Evolutionary conservation across 2,888 invertebrate species (phyloP).

Genomic region (Meliscaeva auricollis): DNA sequence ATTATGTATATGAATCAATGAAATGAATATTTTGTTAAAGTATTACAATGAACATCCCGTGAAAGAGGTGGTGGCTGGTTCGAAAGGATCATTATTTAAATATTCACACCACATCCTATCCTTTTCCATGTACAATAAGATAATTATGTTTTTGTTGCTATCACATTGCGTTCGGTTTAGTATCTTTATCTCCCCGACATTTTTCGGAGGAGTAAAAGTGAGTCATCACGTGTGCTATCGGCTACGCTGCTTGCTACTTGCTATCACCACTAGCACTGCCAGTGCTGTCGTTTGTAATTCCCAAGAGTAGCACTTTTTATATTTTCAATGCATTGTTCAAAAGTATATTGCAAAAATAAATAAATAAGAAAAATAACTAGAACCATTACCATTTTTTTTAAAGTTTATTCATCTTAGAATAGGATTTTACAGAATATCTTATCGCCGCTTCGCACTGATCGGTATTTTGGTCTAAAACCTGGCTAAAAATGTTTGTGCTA

Average conservation of each 20-base stretch:
- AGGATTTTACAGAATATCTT: too few species aligned
- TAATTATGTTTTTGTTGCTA: conserved; percentile 13
- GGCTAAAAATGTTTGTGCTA: too few species aligned
- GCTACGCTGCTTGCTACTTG: background rate
- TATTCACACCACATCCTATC: background rate
- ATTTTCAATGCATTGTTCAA: background rate
- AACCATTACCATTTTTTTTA: too few species aligned
- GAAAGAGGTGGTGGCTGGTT: too few species aligned
- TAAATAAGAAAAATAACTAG: too few species aligned
- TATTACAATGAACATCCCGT: background rate
- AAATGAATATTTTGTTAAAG: too few species aligned
- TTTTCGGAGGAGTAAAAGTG: conserved; percentile 10
- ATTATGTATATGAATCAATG: too few species aligned
- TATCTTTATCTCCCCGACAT: background rate
- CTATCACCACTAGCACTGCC: background rate
- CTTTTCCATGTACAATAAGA: background rate
- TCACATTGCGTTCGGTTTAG: conserved; percentile 3
- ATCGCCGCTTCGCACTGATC: too few species aligned
- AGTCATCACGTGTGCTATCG: conserved; percentile 24
- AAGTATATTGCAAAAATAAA: too few species aligned
- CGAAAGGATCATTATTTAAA: background rate
- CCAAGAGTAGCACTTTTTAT: background rate
- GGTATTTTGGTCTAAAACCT: too few species aligned
- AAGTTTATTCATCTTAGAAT: too few species aligned
- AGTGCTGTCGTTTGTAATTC: background rate